Base-by-base conservation (phyloP, 2,113 vertebrate genomes). In the Saguinus imperator region DNA sequence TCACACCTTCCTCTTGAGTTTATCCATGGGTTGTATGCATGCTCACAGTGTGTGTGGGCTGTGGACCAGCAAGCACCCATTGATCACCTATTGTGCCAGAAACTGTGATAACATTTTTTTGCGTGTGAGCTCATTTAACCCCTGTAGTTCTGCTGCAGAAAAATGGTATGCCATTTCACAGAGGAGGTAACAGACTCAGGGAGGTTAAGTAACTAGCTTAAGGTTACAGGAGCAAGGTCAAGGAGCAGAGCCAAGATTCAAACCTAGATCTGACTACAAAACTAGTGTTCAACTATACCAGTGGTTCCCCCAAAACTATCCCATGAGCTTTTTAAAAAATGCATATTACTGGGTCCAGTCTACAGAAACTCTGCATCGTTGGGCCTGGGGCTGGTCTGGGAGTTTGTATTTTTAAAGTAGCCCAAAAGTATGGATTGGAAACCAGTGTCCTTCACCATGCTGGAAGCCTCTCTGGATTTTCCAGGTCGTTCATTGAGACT, bases 11-110 rank as follows among this genome's bases (percentile, higher is more conserved):
- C 18, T 5, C 7, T 0, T n/a, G 29, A 73, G 20, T 32, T 70
- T 48, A 6, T 13, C 48, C 0, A 0, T 48, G 40, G 40, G 27
- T 10, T 40, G 35, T 17, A 4, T 40, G 32, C 27, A 13, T n/a
- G 37, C 45, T 50, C 23, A 14, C 3, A 45, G 12, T 35, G 55
- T 35, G 0, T 55, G 6, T 5, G 8, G 14, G n/a, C 89, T 68
- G 21, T 35, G 35, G 18, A 35, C 79, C 57, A 21, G 8, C n/a
- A 40, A 17, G 35, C 32, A 48, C 25, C 70, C 18, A 18, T 3
- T 17, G 35, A 79, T 43, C 79, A 29, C 12, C 72, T 68, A 0
- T 25, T 18, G 20, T 58, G 29, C 35, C 45, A 23, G 40, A 50
- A 29, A 29, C 32, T 43, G 21, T 55, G 64, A 8, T 18, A 6